Base-by-base conservation (phyloP, 2,113 vertebrate genomes). In the Elanus axillaris region DNA sequence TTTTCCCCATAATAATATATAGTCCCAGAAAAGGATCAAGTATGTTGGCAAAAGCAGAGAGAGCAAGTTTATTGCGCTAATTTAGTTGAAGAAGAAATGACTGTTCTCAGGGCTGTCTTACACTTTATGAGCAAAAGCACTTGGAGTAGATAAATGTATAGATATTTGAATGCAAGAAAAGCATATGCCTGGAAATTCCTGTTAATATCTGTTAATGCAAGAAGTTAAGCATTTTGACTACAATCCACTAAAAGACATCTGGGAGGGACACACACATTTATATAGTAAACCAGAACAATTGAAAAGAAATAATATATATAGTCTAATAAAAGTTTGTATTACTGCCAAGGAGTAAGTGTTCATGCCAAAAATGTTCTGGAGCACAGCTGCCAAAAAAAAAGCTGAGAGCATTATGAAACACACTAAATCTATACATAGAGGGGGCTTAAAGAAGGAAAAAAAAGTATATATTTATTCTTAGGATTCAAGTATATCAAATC, bases 351-450 rank as follows among this genome's bases (percentile, higher is more conserved):
- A 87, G 38, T 74, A 88, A 73, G 13, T n/a, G 48, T 48, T 72
- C 32, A 42, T 69, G 94, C 83, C 95, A 95, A 94, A 94, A 95
- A 79, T 79, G 56, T 82, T 94, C 69, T 2, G 6, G 22, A 95
- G 73, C 10, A 79, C 53, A 93, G 77, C 53, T 95, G 93, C 76
- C 76, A 92, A 89, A 92, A 86, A 86, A 77, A 83, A 82, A 31
- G 8, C 69, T 89, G 56, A 68, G 26, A 93, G 56, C 64, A 82
- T 94, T 97, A 94, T 84, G 88, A 97, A 96, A 96, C 59, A 82
- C n/a, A 62, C 47, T 81, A 77, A 82, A 91, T 73, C 94, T 92
- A 89, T 95, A 94, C 73, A 88, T 66, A 85, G 74, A 78, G 15
- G 29, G 17, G 42, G 6, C 25, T 82, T 82, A 77, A 34, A 36